These are phyloP conservation scores for Pluvianellus socialis DNA, from an alignment of 2,113 vertebrate genomes.

Conservation along the genomic window DNA sequence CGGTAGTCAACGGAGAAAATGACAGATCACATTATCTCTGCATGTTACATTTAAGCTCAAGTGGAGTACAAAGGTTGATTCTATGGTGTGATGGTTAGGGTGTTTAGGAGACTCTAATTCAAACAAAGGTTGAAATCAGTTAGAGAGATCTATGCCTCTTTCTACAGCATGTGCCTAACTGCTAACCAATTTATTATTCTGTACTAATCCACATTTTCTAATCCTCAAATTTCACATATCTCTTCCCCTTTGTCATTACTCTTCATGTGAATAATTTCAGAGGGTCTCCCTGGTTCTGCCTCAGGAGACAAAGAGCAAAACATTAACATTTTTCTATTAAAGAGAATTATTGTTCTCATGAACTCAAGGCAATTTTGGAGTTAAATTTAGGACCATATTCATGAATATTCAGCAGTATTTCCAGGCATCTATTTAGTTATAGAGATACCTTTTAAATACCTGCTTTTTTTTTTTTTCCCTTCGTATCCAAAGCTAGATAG, in stretches of 20 bases:
- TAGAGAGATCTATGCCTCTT: not conserved
- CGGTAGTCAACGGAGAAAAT: not conserved
- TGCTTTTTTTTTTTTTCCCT: not conserved
- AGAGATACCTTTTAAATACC: not conserved
- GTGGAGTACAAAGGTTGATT: not conserved
- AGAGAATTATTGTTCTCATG: not conserved
- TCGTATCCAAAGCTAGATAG: not conserved
- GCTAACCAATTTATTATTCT: not conserved
- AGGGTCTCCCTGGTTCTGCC: not conserved
- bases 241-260: not conserved
- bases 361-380: not conserved
- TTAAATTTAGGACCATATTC: not conserved
- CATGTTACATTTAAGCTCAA: not conserved
- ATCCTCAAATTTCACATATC: not conserved
- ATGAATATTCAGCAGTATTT: not conserved
- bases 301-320: not conserved
- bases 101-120: not conserved
- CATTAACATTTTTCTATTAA: not conserved
- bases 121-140: not conserved
- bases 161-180: not conserved
- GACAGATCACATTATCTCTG: not conserved
- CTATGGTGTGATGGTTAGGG: not conserved
- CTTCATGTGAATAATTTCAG: not conserved
- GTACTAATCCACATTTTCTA: not conserved
- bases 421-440: not conserved